Evolutionary conservation across 2,113 vertebrate genomes (phyloP).

Genomic region (Plecotus auritus): DNA sequence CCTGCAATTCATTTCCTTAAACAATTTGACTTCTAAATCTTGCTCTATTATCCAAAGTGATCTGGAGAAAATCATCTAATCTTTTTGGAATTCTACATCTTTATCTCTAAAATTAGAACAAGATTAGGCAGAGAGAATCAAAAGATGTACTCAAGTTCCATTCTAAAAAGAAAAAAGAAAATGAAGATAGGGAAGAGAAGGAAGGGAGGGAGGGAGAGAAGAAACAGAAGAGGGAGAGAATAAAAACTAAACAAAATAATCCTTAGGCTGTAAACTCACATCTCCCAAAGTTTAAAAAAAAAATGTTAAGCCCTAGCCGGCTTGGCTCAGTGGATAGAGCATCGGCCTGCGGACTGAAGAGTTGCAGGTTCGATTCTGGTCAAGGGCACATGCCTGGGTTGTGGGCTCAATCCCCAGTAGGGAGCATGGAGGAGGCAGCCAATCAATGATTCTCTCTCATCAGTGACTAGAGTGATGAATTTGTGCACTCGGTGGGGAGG

Average conservation of each 20-base stretch:
- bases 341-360: too few species aligned
- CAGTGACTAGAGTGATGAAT: too few species aligned
- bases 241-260: neutral
- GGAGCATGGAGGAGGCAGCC: too few species aligned
- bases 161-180: neutral
- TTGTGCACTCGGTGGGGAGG: too few species aligned
- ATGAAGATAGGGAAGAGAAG: neutral
- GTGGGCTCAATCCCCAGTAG: too few species aligned
- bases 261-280: neutral
- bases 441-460: too few species aligned
- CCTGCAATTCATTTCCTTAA: neutral
- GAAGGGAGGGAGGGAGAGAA: neutral
- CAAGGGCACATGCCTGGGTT: too few species aligned
- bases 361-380: too few species aligned
- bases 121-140: neutral
- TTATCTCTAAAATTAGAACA: conserved; percentile 3
- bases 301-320: too few species aligned
- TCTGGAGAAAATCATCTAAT: neutral
- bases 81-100: neutral
- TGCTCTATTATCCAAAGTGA: neutral
- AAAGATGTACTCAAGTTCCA: neutral
- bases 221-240: neutral
- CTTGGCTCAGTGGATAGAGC: too few species aligned
- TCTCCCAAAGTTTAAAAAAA: neutral
- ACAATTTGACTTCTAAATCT: neutral